Conservation (phyloP, 2,797 vertebrate genomes). For the Mus caroli region DNA sequence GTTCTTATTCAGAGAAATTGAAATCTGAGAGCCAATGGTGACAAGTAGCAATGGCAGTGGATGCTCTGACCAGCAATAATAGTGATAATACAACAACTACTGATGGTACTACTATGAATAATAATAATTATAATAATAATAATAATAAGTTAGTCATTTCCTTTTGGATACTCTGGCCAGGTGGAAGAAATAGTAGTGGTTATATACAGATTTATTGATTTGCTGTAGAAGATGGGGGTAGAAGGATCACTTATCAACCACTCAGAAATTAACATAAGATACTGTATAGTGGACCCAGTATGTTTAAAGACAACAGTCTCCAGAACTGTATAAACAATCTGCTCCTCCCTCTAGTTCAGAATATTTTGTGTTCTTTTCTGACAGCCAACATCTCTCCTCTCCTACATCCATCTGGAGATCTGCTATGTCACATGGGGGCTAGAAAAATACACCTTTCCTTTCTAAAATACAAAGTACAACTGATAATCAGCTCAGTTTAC, state of each 20-base stretch:
- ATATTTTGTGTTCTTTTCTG: not conserved
- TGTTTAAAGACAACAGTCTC: not conserved
- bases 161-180: not conserved
- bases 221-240: not conserved
- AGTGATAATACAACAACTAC: not conserved
- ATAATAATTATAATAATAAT: not conserved
- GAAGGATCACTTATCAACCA: not conserved
- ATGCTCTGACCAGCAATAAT: not conserved
- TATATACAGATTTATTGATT: not conserved
- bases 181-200: not conserved
- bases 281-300: not conserved
- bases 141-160: not conserved
- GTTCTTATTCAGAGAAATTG: not conserved
- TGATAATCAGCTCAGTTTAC: not conserved
- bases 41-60: not conserved
- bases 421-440: not conserved
- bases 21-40: not conserved
- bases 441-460: slow-evolving; percentile 1
- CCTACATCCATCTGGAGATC: not conserved
- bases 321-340: not conserved
- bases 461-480: not conserved
- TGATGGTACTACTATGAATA: not conserved
- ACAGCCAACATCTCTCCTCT: not conserved
- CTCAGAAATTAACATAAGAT: not conserved
- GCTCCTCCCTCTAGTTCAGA: not conserved